Evolutionary conservation across 2,113 vertebrate genomes (phyloP).

Genomic region (Nanorana parkeri): DNA sequence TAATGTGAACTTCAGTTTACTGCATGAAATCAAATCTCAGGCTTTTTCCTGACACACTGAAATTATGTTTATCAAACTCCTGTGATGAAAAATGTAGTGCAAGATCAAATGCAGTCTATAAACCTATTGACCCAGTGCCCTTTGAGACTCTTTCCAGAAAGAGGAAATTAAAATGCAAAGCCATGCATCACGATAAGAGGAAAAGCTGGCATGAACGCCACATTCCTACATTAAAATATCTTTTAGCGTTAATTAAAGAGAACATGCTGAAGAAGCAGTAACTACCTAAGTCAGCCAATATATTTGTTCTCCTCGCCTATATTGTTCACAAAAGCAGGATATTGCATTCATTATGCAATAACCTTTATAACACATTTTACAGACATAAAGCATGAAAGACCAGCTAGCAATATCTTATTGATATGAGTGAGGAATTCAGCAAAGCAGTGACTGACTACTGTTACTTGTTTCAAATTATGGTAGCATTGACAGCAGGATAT

Average conservation of each 20-base stretch:
- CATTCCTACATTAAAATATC: slow-evolving; percentile 45
- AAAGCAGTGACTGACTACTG: no score
- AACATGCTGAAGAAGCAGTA: slow-evolving; percentile 40
- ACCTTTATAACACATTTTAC: not conserved
- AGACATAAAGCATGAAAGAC: no score
- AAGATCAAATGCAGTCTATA: slow-evolving; percentile 54
- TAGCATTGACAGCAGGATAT: no score
- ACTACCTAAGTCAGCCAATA: not conserved
- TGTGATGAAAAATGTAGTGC: slow-evolving; percentile 54
- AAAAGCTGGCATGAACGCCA: slow-evolving; percentile 28
- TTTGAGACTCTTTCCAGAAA: slow-evolving; percentile 51
- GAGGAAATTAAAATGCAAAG: slow-evolving; percentile 51
- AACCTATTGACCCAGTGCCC: slow-evolving; percentile 56
- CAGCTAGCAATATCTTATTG: no score
- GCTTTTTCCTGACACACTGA: not conserved
- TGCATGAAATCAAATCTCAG: not conserved
- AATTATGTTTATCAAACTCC: slow-evolving; percentile 44
- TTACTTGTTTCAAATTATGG: no score
- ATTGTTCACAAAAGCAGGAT: not conserved
- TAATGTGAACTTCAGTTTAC: no score
- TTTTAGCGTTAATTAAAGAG: slow-evolving; percentile 54
- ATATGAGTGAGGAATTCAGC: no score
- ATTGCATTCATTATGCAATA: not conserved
- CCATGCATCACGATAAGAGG: slow-evolving; percentile 30
- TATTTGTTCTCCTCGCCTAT: not conserved